Percentiles rank a stretch among this genome's conserved stretches.
phyloP scores from a whole-genome alignment of 2,797 vertebrate genomes.

The Channallabes apus region DNA sequence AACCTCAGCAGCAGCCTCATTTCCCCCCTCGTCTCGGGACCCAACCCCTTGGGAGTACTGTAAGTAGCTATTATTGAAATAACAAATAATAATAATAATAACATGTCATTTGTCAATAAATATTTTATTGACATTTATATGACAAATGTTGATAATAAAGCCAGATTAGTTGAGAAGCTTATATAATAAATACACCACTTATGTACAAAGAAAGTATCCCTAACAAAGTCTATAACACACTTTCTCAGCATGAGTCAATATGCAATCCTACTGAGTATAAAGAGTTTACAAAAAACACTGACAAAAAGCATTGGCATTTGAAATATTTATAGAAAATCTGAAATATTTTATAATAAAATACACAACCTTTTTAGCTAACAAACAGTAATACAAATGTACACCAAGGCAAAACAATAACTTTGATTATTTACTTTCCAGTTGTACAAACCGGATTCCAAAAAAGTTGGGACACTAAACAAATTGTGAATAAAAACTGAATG shows the following conservation, averaged over 20 bases:
- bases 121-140: no score
- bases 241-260: background rate
- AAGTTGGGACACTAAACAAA: no score
- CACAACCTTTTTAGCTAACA: background rate
- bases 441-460: no score
- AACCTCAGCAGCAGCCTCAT: no score
- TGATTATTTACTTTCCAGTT: background rate
- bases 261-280: background rate
- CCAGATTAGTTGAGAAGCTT: background rate
- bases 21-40: no score
- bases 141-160: no score
- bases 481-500: no score
- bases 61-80: no score
- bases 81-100: no score
- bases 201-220: no score
- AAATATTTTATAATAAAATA: conserved; percentile 16
- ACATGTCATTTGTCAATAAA: no score
- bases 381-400: background rate
- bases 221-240: background rate
- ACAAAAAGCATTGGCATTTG: background rate
- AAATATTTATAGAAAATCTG: background rate
- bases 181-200: background rate
- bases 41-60: no score
- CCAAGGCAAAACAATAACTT: background rate
- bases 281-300: background rate